phyloP scores from a whole-genome alignment of 2,888 invertebrate genomes.

The Drosophila niveifrons region DNA sequence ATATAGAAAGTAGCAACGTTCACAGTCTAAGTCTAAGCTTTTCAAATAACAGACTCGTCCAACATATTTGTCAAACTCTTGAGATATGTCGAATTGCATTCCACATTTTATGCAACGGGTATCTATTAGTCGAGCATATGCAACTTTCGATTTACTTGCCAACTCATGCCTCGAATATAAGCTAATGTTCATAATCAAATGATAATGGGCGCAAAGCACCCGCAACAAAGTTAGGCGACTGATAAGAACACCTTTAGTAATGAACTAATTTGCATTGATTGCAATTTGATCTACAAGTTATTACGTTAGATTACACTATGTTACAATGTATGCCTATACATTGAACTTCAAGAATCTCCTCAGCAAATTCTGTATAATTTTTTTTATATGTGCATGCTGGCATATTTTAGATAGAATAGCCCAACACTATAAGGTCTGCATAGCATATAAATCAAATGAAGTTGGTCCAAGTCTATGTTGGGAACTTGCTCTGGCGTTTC shows the following conservation, averaged over 20 bases:
- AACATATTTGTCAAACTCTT: too few relatives aligned
- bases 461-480: too few relatives aligned
- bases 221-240: constrained; percentile 23
- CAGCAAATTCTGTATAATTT: too few relatives aligned
- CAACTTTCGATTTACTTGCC: not conserved
- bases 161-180: constrained; percentile 1
- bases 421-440: too few relatives aligned
- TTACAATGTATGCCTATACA: constrained; percentile 30
- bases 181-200: not conserved
- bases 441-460: too few relatives aligned
- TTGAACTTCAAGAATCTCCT: not conserved
- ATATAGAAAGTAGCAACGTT: too few relatives aligned
- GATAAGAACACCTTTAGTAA: constrained; percentile 28
- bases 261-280: not conserved
- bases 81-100: too few relatives aligned
- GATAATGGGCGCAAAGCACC: constrained; percentile 6
- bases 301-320: not conserved
- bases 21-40: too few relatives aligned
- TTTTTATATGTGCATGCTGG: too few relatives aligned
- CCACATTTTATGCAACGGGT: not conserved
- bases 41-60: too few relatives aligned
- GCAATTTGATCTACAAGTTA: not conserved
- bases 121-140: not conserved
- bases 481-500: too few relatives aligned
- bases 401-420: too few relatives aligned